Conservation (phyloP, 2,797 vertebrate genomes). For the Pseudochirops cupreus region DNA sequence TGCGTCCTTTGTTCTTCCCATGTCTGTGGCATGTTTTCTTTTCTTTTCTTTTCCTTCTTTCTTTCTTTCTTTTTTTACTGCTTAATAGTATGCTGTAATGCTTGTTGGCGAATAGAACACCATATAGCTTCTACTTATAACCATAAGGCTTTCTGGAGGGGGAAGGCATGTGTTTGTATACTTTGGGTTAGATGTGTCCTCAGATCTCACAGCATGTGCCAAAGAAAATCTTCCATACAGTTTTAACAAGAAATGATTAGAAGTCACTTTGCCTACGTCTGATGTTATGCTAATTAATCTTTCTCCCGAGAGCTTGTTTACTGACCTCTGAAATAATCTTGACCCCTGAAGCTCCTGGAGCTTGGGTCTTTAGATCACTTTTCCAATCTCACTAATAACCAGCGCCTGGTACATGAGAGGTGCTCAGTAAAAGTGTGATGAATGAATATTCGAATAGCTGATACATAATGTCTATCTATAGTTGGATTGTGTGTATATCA, state of each 20-base stretch:
- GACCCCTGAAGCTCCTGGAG: background rate
- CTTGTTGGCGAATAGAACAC: background rate
- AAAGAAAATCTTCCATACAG: constrained; percentile 7
- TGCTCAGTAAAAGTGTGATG: background rate
- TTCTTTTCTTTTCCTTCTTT: no score
- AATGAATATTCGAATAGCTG: background rate
- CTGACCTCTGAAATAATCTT: background rate
- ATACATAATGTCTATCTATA: background rate
- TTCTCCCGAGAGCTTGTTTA: background rate
- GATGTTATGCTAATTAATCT: background rate
- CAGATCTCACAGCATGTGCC: constrained; percentile 22
- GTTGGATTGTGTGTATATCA: background rate
- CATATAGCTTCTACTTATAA: background rate
- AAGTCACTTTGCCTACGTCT: constrained; percentile 15
- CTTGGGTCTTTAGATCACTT: background rate
- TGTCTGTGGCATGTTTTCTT: background rate
- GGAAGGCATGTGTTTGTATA: background rate
- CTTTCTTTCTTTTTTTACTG: background rate
- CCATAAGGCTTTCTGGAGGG: background rate
- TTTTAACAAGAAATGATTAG: background rate
- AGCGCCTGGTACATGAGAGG: background rate
- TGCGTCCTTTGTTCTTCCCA: background rate
- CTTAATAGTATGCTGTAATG: background rate
- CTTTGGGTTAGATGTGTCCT: constrained; percentile 8
- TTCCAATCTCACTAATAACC: background rate